Evolutionary conservation across 1,140 invertebrate species (phyloP), one percentile per base, ranked within the genome.

Genomic region (Papilio polyxenes): DNA sequence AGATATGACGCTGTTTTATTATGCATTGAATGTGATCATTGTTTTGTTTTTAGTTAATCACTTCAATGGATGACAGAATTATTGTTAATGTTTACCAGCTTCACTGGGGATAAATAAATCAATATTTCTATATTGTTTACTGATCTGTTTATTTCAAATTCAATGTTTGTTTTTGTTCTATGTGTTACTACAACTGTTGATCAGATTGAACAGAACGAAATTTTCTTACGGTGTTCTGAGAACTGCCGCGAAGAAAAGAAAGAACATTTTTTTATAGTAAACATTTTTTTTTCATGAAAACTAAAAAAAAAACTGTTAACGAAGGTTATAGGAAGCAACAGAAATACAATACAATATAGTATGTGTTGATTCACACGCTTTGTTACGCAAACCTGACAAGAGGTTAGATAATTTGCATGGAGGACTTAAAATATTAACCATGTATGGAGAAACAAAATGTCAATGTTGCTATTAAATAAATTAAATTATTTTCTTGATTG

Each of bases 111-210:
- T 59, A 59, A 59, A 59, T 5, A 53, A 9, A 59, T 10, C 17
- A 59, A 59, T 20, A 59, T 59, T 59, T 8, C n/a, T 59, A 59
- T 59, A 59, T 59, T 59, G 56, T 59, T 20, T 59, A 59, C 56
- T 59, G 56, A 8, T 59, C 51, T 59, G 17, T 20, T n/a, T 59
- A 59, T 20, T 20, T 59, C 8, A 20, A 59, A n/a, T n/a, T n/a
- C n/a, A n/a, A 20, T 59, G n/a, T 59, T 59, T 59, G 9, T 59
- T 59, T 59, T 7, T n/a, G 8, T 2, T 59, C n/a, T 53, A 17
- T 17, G 15, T 5, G 13, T 53, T n/a, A 53, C 15, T 53, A 53
- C 13, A n/a, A 17, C 51, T 53, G 17, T 59, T 59, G 17, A 59
- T 20, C 17, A 8, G 56, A 59, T 59, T 20, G n/a, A n/a, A n/a